Evolutionary conservation across 2,113 vertebrate species (phyloP).

Genomic region (Empidonax alnorum): DNA sequence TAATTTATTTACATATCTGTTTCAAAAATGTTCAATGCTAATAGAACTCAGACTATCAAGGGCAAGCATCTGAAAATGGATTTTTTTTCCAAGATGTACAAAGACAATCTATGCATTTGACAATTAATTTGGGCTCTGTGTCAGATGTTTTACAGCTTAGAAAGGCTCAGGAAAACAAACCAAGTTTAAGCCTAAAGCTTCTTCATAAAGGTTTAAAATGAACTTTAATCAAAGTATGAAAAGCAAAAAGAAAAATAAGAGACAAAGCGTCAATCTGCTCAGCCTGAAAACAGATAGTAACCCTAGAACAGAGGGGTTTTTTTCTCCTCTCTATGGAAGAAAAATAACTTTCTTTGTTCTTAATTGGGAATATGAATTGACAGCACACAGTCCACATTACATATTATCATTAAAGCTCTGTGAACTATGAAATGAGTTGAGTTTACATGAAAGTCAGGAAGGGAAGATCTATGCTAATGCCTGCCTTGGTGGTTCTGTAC

Average conservation of each 20-base stretch:
- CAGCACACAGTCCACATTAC: background rate
- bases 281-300: background rate
- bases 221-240: background rate
- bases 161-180: background rate
- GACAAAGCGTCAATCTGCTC: background rate
- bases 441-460: background rate
- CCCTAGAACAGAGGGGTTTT: background rate
- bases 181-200: background rate
- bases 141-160: background rate
- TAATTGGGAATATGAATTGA: background rate
- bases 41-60: background rate
- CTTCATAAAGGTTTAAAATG: background rate
- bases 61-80: conserved; percentile 7
- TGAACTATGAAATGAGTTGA: background rate
- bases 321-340: background rate
- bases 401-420: background rate
- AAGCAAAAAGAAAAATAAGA: background rate
- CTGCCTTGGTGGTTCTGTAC: background rate
- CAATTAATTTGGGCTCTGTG: background rate
- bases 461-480: background rate
- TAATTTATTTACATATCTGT: conserved; percentile 9
- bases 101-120: background rate
- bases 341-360: background rate
- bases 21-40: conserved; percentile 11
- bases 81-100: background rate